Conservation (phyloP, 2,113 vertebrate species). For the Tursiops truncatus region DNA sequence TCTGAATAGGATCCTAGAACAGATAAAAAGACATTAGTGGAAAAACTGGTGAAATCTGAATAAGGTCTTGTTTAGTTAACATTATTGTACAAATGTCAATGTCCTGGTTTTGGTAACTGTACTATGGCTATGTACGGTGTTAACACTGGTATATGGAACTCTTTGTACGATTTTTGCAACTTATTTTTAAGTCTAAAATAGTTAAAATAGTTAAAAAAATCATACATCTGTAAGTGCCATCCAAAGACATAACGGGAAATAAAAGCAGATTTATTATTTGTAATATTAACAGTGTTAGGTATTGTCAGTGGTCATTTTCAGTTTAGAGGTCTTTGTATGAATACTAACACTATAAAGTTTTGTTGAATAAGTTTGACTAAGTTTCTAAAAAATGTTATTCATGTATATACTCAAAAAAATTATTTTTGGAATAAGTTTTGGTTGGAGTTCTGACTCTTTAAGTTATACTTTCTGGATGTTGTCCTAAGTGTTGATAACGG, state of each 20-base stretch:
- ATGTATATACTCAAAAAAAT: neutral
- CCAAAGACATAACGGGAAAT: neutral
- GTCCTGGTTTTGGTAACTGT: neutral
- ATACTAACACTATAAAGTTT: neutral
- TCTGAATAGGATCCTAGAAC: neutral
- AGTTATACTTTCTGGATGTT: neutral
- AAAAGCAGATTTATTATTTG: slow-evolving; percentile 41
- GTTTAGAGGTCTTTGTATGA: slow-evolving; percentile 26
- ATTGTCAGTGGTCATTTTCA: slow-evolving; percentile 26
- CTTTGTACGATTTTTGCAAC: neutral
- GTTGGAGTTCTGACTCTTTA: neutral
- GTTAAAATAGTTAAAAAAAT: neutral
- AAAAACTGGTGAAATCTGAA: neutral
- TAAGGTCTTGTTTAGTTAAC: neutral
- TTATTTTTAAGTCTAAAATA: neutral
- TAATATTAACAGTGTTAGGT: neutral
- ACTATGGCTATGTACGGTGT: neutral
- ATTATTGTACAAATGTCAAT: neutral
- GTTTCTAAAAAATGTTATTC: neutral
- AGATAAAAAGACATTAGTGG: neutral
- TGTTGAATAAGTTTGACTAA: neutral
- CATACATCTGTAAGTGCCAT: neutral
- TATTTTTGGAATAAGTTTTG: neutral
- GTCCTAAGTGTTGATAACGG: neutral
- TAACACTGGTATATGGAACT: neutral